phyloP scores from a whole-genome alignment of 2,797 vertebrate species.

The Champsocephalus esox region DNA sequence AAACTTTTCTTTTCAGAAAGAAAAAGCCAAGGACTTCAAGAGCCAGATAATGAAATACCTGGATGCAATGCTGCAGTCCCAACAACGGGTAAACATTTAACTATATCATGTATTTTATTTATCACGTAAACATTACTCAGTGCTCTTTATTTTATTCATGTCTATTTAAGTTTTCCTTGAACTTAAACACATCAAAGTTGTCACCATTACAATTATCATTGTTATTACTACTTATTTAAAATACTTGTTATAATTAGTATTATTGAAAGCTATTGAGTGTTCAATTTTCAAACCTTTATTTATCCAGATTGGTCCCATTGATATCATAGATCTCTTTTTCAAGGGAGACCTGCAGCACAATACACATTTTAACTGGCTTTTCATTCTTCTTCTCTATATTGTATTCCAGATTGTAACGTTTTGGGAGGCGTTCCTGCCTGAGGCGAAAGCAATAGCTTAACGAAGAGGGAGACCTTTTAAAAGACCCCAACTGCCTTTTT shows the following conservation, averaged over 20 bases:
- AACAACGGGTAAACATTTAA: constrained; percentile 90
- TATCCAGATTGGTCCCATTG: no score
- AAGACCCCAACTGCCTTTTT: constrained; percentile 85
- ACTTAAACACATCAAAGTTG: neutral
- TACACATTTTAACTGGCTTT: constrained; percentile 17
- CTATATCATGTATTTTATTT: constrained; percentile 8
- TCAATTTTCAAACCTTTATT: neutral
- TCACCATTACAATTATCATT: neutral
- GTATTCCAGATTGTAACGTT: constrained; percentile 92
- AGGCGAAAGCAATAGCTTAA: constrained; percentile 97
- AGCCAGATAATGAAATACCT: constrained; percentile 93
- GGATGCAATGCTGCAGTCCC: constrained; percentile 91
- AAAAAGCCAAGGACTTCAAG: constrained; percentile 96
- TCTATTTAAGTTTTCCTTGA: neutral
- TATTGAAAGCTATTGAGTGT: neutral
- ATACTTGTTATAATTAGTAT: neutral
- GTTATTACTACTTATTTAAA: neutral
- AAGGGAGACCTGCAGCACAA: no score
- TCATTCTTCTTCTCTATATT: constrained; percentile 26
- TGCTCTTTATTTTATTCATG: constrained; percentile 1
- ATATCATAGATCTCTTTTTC: no score
- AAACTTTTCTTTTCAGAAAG: constrained; percentile 85
- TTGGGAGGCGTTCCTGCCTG: constrained; percentile 97
- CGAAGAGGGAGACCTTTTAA: constrained; percentile 61
- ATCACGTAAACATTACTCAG: neutral